Conservation (phyloP, 2,888 invertebrate species). For the Cryptocephalus primarius region DNA sequence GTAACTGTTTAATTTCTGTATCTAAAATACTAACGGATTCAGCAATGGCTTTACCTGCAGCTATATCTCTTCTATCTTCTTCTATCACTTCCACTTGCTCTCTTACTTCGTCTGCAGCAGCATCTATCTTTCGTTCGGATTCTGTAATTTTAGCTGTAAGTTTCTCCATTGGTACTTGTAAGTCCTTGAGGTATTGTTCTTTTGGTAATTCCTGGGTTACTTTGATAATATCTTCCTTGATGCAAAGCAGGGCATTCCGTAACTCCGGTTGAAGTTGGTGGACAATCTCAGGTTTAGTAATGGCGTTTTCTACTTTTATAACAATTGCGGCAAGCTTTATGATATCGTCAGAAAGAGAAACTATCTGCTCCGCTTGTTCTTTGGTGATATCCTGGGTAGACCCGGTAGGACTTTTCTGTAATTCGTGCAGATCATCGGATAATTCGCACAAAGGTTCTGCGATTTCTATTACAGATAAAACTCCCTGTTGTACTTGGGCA, state of each 20-base stretch:
- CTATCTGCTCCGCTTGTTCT: constrained; percentile 7
- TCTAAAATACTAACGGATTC: constrained; percentile 4
- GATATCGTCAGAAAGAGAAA: constrained; percentile 7
- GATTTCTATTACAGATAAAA: constrained; percentile 12
- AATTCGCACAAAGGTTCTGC: constrained; percentile 5
- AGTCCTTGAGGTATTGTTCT: constrained; percentile 3
- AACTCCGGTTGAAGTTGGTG: constrained; percentile 6
- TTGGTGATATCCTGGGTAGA: background rate
- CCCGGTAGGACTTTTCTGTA: background rate
- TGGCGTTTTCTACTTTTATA: constrained; percentile 5
- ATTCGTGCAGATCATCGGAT: constrained; percentile 5
- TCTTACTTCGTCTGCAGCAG: background rate
- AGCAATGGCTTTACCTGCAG: constrained; percentile 3
- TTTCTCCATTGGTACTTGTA: constrained; percentile 6
- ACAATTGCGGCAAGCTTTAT: constrained; percentile 7
- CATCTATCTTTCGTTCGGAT: background rate
- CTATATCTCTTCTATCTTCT: constrained; percentile 3
- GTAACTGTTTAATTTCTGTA: constrained; percentile 3
- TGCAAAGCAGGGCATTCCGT: constrained; percentile 7
- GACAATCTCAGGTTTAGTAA: constrained; percentile 7
- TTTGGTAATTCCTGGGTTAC: constrained; percentile 2
- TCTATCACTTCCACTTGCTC: background rate
- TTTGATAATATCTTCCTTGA: constrained; percentile 12
- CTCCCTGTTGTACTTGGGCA: constrained; percentile 6
- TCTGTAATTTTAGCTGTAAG: constrained; percentile 6